phyloP scores from a whole-genome alignment of 2,888 invertebrate genomes.

The Nomada goodeniana region DNA sequence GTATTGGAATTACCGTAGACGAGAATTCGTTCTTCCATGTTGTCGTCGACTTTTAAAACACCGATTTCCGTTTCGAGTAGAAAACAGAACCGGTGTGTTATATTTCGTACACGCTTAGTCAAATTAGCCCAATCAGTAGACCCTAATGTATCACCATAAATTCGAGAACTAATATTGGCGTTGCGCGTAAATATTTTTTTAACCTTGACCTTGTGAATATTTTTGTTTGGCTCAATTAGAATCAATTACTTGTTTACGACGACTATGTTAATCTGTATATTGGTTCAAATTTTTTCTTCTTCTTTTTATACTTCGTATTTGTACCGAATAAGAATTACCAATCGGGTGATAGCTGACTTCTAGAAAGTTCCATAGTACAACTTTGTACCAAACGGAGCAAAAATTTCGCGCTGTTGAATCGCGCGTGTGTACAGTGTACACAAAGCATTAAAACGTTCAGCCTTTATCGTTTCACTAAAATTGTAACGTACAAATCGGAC shows the following conservation, averaged over 20 bases:
- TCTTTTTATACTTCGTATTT: too few relatives aligned
- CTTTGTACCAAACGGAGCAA: not conserved
- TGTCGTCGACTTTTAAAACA: not conserved
- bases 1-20: too few relatives aligned
- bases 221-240: slow-evolving; percentile 16
- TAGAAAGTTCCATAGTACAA: too few relatives aligned
- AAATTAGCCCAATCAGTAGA: too few relatives aligned
- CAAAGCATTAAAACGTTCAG: not conserved
- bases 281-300: too few relatives aligned
- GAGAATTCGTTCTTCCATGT: too few relatives aligned
- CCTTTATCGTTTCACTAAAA: not conserved
- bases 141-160: too few relatives aligned
- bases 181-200: not conserved
- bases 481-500: slow-evolving; percentile 23
- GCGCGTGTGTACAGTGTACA: not conserved
- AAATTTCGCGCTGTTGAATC: not conserved
- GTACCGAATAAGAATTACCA: too few relatives aligned
- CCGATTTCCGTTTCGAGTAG: not conserved
- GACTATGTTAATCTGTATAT: not conserved
- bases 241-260: slow-evolving; percentile 22
- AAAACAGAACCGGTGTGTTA: not conserved
- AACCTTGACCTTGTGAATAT: slow-evolving; percentile 7
- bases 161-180: too few relatives aligned
- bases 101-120: too few relatives aligned
- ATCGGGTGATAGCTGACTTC: too few relatives aligned